Percentiles rank a stretch among this genome's conserved stretches.
These are phyloP conservation scores for Athripsodes cinereus DNA, from an alignment of 2,888 invertebrate genomes.

Conservation along the genomic window DNA sequence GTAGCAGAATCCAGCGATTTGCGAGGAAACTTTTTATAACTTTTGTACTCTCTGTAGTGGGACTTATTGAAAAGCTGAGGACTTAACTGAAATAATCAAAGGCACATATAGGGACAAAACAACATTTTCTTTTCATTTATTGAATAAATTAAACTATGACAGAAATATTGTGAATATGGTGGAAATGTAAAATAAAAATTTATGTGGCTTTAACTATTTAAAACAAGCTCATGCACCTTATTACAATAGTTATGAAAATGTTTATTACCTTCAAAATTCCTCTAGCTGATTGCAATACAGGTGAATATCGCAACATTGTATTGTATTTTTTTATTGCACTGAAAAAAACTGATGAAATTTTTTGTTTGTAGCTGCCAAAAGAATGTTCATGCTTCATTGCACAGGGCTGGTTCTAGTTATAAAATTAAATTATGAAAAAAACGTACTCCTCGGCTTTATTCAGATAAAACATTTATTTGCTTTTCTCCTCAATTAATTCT, in stretches of 20 bases:
- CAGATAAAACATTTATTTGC: too few relatives aligned
- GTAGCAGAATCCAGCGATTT: not conserved
- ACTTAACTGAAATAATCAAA: not conserved
- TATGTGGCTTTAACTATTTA: too few relatives aligned
- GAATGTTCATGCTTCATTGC: not conserved
- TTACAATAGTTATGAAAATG: too few relatives aligned
- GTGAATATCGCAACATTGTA: not conserved
- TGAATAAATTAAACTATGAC: too few relatives aligned
- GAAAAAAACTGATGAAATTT: not conserved
- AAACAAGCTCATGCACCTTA: too few relatives aligned
- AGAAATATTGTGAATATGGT: too few relatives aligned
- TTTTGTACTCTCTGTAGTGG: not conserved
- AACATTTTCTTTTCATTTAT: too few relatives aligned
- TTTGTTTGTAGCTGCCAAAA: not conserved
- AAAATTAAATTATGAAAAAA: not conserved
- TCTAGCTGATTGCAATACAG: not conserved
- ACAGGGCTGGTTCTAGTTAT: not conserved
- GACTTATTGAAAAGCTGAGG: not conserved
- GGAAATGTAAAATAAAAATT: too few relatives aligned
- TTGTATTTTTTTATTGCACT: not conserved
- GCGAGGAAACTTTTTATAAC: not conserved
- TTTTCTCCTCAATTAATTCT: too few relatives aligned
- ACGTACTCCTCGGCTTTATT: too few relatives aligned
- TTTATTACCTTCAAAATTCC: not conserved
- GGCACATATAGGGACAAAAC: too few relatives aligned